Evolutionary conservation across 2,888 invertebrate species (phyloP), one percentile per base, ranked within the genome.

Genomic region (Kuschelorhynchus macadamiae): DNA sequence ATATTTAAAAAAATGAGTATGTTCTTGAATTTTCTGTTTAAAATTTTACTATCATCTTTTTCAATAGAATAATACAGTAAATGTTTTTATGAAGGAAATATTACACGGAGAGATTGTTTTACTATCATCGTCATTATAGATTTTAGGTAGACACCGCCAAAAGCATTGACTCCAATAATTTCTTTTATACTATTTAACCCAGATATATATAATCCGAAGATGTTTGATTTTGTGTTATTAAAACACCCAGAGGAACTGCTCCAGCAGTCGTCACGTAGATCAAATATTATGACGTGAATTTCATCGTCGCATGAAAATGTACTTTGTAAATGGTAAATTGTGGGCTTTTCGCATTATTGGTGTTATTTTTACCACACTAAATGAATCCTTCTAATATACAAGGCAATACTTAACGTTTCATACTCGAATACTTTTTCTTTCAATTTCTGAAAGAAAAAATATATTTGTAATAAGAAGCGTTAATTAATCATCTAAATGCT

Each of bases 51-150:
- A 44, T 44, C 44, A 3, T 44, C 44, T 44, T 44, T 44, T 18
- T 44, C 44, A 44, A 44, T 44, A 17, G 16, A 44, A 18, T 44
- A 14, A 16, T 11, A 44, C 8, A 14, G 5, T 17, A 44, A 44
- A 11, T 8, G 44, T 44, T 44, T 44, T 44, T 7, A 44, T 44
- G 44, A 4, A 17, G 44, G 44, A 44, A 44, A 44, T 44, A 44
- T 44, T 44, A 44, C 44, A 17, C 44, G 16, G 44, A 44, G 44
- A 11, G 44, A 3, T 25, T 44, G 18, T 16, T 44, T 44, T 16
- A 44, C 44, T 44, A 14, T 44, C 44, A 44, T 44, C 44, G 44
- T 44, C 44, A 44, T 17, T 44, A 44, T 44, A 16, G 44, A 44
- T 17, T 44, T 44, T 44, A 16, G 44, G 44, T 16, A 44, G 44